Percentiles rank a stretch among this genome's conserved stretches.
These are phyloP conservation scores for Oreochromis spilurus DNA, from an alignment of 2,113 vertebrate species.

Conservation along the genomic window DNA sequence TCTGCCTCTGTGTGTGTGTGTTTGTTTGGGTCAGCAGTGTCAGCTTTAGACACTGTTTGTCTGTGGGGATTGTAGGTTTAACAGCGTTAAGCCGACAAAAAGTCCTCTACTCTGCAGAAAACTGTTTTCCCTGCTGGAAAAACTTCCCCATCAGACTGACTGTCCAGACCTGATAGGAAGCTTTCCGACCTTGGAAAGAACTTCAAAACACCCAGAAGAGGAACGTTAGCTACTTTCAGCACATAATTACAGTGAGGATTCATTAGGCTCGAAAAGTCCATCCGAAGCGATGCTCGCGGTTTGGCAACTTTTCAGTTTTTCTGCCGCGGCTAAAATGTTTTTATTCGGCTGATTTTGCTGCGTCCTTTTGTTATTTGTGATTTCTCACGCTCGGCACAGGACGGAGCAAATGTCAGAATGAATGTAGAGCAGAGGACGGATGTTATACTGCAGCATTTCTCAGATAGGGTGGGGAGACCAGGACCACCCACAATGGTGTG, in stretches of 20 bases:
- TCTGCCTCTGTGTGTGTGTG: neutral
- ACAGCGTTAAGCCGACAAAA: constrained; percentile 66
- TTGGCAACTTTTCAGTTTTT: constrained; percentile 1
- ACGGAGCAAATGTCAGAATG: neutral
- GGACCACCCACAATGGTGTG: neutral
- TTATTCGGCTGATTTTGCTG: neutral
- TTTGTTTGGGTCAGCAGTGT: constrained; percentile 63
- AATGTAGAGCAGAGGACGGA: neutral
- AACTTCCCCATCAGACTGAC: constrained; percentile 29
- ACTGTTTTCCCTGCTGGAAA: constrained; percentile 53
- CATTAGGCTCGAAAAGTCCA: neutral
- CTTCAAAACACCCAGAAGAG: constrained; percentile 35
- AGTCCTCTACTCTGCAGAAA: constrained; percentile 67
- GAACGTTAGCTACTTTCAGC: constrained; percentile 9
- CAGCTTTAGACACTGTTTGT: constrained; percentile 65
- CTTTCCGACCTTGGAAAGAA: constrained; percentile 47
- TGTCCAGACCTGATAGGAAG: constrained; percentile 64
- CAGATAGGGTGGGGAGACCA: neutral
- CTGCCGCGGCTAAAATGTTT: neutral
- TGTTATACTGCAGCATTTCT: neutral
- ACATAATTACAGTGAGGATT: constrained; percentile 8
- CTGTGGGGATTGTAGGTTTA: constrained; percentile 67
- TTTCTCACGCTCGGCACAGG: neutral
- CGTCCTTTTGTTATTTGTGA: constrained; percentile 1
- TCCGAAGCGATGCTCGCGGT: neutral